These are phyloP conservation scores for Vanessa cardui DNA, from an alignment of 2,888 invertebrate species.

Conservation along the genomic window DNA sequence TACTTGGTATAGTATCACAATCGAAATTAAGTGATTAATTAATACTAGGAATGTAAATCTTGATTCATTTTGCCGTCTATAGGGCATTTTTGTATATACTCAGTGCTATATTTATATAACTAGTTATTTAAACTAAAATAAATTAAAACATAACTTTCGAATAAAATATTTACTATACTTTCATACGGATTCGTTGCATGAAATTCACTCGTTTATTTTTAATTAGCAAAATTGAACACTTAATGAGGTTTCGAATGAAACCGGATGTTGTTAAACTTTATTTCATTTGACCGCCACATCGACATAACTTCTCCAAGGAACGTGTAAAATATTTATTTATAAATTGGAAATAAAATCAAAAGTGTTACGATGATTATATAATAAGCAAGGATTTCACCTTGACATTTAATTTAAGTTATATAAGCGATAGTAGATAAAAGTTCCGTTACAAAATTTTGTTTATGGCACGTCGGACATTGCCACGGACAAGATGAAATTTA, in stretches of 20 bases:
- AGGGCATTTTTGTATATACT: too few relatives aligned
- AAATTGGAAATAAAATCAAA: background rate
- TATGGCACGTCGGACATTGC: slow-evolving; percentile 25
- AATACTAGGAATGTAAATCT: too few relatives aligned
- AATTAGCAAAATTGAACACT: slow-evolving; percentile 7
- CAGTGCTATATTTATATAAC: too few relatives aligned
- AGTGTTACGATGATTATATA: slow-evolving; percentile 1
- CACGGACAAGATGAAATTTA: slow-evolving; percentile 39
- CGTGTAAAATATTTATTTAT: background rate
- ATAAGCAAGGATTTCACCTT: background rate
- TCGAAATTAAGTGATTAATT: too few relatives aligned
- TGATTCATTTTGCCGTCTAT: too few relatives aligned
- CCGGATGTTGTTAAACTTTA: slow-evolving; percentile 1
- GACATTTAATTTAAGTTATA: background rate
- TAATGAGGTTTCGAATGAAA: slow-evolving; percentile 4
- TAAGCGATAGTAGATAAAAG: slow-evolving; percentile 8
- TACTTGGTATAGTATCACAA: too few relatives aligned
- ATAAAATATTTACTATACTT: too few relatives aligned
- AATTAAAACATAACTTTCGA: too few relatives aligned
- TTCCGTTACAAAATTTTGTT: background rate
- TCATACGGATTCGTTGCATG: background rate
- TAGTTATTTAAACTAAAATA: too few relatives aligned
- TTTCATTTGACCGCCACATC: background rate
- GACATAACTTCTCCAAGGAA: background rate
- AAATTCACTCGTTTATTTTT: background rate